These are phyloP conservation scores for Eulemur rufifrons DNA, from an alignment of 2,113 vertebrate species.

Conservation along the genomic window DNA sequence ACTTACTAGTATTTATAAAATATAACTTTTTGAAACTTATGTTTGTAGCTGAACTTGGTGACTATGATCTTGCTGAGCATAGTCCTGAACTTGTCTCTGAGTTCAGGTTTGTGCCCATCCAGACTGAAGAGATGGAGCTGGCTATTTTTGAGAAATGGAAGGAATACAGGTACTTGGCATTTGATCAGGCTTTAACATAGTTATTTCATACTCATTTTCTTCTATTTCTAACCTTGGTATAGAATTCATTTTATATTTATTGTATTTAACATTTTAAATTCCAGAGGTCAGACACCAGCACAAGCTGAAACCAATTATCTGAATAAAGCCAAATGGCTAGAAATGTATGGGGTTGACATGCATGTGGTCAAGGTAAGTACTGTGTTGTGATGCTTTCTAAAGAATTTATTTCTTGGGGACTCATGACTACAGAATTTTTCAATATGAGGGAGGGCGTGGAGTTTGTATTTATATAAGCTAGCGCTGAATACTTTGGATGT, in stretches of 20 bases:
- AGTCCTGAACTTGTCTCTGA: conserved; percentile 94
- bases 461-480: not conserved
- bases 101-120: conserved; percentile 95
- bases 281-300: conserved; percentile 95
- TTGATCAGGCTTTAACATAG: not conserved
- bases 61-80: conserved; percentile 94
- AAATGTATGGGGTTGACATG: conserved; percentile 99
- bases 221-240: not conserved
- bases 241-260: conserved; percentile 12
- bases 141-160: conserved; percentile 96
- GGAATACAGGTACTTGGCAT: conserved; percentile 91
- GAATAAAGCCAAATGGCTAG: conserved; percentile 99
- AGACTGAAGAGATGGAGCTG: conserved; percentile 95
- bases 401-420: not conserved
- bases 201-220: conserved; percentile 36
- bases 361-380: conserved; percentile 95
- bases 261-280: conserved; percentile 57
- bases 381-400: not conserved
- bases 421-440: not conserved
- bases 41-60: conserved; percentile 94
- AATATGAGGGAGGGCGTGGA: not conserved
- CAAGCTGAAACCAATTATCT: conserved; percentile 99
- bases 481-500: not conserved
- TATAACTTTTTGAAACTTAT: conserved; percentile 57
- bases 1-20: not conserved